Evolutionary conservation across 2,113 vertebrate species (phyloP).

Genomic region (Hyperoodon ampullatus): DNA sequence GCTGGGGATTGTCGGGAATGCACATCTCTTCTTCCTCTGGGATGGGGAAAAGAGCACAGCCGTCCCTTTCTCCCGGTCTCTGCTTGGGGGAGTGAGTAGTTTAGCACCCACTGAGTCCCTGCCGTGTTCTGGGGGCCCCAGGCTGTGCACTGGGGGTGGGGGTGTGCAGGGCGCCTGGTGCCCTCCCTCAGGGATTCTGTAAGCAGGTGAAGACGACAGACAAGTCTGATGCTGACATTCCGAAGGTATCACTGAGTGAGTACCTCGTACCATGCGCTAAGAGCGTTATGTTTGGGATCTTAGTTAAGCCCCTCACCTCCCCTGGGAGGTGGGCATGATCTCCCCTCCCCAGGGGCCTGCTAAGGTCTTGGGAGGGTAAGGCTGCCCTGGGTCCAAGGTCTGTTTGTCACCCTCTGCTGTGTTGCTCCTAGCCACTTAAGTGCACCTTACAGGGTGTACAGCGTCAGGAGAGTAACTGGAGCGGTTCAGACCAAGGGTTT

Average conservation of each 20-base stretch:
- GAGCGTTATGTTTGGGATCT: background rate
- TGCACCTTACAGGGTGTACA: background rate
- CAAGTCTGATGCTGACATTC: background rate
- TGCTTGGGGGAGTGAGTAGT: background rate
- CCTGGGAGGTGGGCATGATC: background rate
- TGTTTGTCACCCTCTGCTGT: background rate
- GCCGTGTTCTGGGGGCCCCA: background rate
- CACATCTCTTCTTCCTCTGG: background rate
- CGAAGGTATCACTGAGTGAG: background rate
- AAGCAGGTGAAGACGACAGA: background rate
- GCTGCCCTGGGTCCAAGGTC: background rate
- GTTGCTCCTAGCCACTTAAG: background rate
- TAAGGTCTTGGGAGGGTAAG: background rate
- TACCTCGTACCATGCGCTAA: accelerated
- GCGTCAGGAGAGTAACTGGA: background rate
- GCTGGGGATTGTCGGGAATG: background rate
- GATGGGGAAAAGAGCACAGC: background rate
- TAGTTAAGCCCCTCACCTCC: background rate
- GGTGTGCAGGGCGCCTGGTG: background rate
- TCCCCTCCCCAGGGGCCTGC: background rate
- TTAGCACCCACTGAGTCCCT: background rate
- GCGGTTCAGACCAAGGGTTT: background rate
- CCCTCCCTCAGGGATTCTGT: background rate
- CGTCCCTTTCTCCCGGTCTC: background rate
- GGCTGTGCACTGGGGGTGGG: background rate